Percentiles rank a stretch among this genome's conserved stretches.
These are phyloP conservation scores for Andrena marginata DNA, from an alignment of 2,888 invertebrate genomes.

Conservation along the genomic window DNA sequence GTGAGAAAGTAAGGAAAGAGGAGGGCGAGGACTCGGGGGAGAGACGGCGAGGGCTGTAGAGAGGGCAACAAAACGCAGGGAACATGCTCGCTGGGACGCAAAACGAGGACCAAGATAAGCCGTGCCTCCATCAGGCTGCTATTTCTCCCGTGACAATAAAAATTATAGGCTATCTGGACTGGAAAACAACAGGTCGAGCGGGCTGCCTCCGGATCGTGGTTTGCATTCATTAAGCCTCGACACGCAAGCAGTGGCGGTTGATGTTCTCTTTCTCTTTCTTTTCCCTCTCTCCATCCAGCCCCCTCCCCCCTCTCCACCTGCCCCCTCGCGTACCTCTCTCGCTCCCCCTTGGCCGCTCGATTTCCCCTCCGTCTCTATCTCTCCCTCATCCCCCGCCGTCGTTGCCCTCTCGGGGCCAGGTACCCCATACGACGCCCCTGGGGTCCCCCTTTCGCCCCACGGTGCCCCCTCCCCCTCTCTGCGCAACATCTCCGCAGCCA, in stretches of 20 bases:
- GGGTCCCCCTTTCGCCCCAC: slow-evolving; percentile 64
- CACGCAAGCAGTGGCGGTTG: slow-evolving; percentile 85
- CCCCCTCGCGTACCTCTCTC: slow-evolving; percentile 29
- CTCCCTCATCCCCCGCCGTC: slow-evolving; percentile 63
- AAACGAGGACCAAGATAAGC: slow-evolving; percentile 83
- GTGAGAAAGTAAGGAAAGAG: slow-evolving; percentile 47
- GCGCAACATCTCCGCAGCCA: slow-evolving; percentile 67
- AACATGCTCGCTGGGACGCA: slow-evolving; percentile 79
- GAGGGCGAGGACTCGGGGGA: slow-evolving; percentile 52
- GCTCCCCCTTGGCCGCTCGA: slow-evolving; percentile 15
- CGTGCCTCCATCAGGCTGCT: slow-evolving; percentile 86
- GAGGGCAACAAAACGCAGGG: slow-evolving; percentile 82
- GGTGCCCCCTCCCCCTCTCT: slow-evolving; percentile 71
- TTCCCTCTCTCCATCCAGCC: slow-evolving; percentile 33
- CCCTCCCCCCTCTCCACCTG: slow-evolving; percentile 13
- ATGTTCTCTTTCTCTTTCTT: slow-evolving; percentile 59
- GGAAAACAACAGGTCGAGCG: slow-evolving; percentile 87
- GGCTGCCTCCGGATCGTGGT: slow-evolving; percentile 86
- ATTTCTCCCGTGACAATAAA: slow-evolving; percentile 88
- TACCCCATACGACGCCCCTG: slow-evolving; percentile 74
- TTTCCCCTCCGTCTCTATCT: slow-evolving; percentile 46
- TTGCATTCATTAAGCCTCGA: slow-evolving; percentile 87
- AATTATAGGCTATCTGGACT: slow-evolving; percentile 88
- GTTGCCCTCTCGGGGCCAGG: slow-evolving; percentile 63
- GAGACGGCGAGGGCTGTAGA: slow-evolving; percentile 71